A percentile compares a stretch with the other conserved stretches of the same genome.
phyloP scores from a whole-genome alignment of 2,113 vertebrate genomes.

The Tauraco erythrolophus region DNA sequence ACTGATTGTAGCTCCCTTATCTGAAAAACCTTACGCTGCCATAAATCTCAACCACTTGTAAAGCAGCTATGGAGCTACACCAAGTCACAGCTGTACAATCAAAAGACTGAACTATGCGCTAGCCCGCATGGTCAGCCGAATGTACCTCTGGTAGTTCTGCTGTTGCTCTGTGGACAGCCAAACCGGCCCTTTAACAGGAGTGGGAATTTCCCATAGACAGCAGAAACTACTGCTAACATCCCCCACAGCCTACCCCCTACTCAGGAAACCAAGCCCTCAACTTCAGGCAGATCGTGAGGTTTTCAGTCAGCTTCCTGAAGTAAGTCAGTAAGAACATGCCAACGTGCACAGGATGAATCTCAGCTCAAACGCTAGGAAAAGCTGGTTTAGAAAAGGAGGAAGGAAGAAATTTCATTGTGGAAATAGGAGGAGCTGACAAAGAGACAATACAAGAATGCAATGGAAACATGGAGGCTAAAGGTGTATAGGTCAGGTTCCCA shows the following conservation, averaged over 20 bases:
- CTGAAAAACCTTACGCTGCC: neutral
- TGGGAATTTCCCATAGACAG: neutral
- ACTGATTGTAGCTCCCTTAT: neutral
- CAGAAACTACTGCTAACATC: neutral
- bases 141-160: neutral
- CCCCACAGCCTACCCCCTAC: neutral
- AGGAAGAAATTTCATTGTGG: constrained; percentile 34
- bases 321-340: neutral
- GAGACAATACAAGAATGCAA: neutral
- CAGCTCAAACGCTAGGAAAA: neutral
- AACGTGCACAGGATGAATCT: neutral
- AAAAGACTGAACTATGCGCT: neutral
- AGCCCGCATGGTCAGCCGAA: neutral
- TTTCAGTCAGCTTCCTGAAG: constrained; percentile 1
- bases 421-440: constrained; percentile 25
- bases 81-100: neutral
- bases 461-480: neutral
- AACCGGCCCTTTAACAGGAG: neutral
- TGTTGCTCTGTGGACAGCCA: neutral
- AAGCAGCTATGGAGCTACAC: neutral
- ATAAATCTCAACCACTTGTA: neutral
- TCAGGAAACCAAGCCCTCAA: neutral
- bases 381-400: constrained; percentile 43
- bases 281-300: neutral
- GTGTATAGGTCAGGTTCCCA: neutral